Evolutionary conservation across 2,797 vertebrate genomes (phyloP).

Genomic region (Argya squamiceps): DNA sequence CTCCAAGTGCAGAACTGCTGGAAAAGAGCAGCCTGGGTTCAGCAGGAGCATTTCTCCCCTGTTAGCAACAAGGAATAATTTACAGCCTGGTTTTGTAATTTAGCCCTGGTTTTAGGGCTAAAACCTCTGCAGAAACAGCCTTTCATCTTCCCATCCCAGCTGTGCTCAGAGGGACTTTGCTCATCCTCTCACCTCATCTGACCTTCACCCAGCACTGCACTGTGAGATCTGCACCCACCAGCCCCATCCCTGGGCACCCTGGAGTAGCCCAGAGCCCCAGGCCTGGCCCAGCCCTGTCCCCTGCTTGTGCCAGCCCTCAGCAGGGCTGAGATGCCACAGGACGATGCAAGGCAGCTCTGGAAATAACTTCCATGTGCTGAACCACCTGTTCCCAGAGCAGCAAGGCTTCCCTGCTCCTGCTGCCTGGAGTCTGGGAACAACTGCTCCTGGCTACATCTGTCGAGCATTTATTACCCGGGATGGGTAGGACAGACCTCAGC

Average conservation of each 20-base stretch:
- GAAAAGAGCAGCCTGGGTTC: not conserved
- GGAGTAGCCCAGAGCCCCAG: not conserved
- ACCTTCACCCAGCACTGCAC: not conserved
- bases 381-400: constrained; percentile 52
- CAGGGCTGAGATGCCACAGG: not conserved
- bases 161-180: not conserved
- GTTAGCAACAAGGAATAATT: not conserved
- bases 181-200: not conserved
- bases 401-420: not conserved
- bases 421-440: not conserved
- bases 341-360: not conserved
- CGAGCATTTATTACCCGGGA: not conserved
- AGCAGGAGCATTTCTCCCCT: not conserved
- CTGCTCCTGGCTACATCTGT: constrained; percentile 33
- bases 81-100: not conserved
- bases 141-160: not conserved
- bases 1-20: not conserved
- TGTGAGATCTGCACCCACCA: not conserved
- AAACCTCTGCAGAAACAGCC: not conserved
- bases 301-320: not conserved
- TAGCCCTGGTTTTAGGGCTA: not conserved
- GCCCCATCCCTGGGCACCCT: not conserved
- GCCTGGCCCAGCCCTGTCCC: not conserved
- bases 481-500: not conserved
- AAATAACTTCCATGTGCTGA: constrained; percentile 59